Evolutionary conservation across 92 coral and sea anemone genomes (phyloP).

Genomic region (Isaurus tuberculatus): DNA sequence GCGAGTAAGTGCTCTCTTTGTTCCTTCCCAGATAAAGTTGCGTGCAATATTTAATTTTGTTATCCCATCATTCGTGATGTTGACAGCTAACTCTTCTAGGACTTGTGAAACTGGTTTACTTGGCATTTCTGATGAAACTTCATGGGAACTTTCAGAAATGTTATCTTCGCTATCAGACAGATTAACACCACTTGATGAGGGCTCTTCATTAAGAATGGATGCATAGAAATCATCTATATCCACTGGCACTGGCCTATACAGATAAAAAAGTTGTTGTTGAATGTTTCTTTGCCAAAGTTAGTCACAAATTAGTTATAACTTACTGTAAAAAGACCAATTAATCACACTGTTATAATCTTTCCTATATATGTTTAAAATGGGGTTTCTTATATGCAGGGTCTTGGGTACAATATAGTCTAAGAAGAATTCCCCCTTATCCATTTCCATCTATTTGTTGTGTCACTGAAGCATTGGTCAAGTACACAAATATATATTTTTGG

Average conservation of each 20-base stretch:
- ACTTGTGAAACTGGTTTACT: conserved; percentile 7
- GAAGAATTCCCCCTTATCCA: too few species aligned
- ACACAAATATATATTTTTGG: too few species aligned
- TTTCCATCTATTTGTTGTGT: too few species aligned
- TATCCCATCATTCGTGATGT: background rate
- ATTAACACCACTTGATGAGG: background rate
- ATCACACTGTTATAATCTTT: too few species aligned
- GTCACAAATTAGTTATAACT: background rate
- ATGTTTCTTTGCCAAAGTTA: background rate
- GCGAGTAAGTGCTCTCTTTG: conserved; percentile 31
- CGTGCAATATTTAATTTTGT: conserved; percentile 20
- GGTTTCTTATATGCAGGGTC: too few species aligned
- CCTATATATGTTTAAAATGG: too few species aligned
- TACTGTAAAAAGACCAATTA: too few species aligned
- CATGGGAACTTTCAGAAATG: conserved; percentile 18
- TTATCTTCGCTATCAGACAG: conserved; percentile 10
- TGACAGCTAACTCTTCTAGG: conserved; percentile 1
- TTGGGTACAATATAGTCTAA: too few species aligned
- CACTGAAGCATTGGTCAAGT: too few species aligned
- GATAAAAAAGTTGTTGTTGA: background rate
- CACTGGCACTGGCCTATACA: conserved; percentile 8
- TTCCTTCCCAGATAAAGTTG: conserved; percentile 23
- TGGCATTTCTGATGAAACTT: background rate
- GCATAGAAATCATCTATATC: conserved; percentile 8
- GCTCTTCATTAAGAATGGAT: background rate